These are phyloP conservation scores for Drosophila pandora DNA, from an alignment of 1,140 invertebrate genomes.

Conservation along the genomic window DNA sequence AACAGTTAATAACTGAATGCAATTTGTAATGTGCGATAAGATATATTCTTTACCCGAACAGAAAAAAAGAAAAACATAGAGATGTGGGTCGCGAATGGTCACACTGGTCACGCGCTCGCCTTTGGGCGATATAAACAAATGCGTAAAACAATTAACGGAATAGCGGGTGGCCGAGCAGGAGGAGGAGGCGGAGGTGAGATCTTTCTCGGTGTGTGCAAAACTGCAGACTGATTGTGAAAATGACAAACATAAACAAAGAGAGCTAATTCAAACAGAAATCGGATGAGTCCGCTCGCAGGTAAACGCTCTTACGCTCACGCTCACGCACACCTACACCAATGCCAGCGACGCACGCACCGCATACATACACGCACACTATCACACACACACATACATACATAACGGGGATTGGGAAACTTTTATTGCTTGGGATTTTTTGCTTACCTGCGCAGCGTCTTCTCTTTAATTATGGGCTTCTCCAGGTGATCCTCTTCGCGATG, in stretches of 20 bases:
- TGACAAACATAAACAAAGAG: constrained; percentile 70
- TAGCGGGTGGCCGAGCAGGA: not conserved
- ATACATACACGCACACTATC: constrained; percentile 46
- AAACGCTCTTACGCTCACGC: constrained; percentile 29
- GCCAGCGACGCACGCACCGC: constrained; percentile 35
- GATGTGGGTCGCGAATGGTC: constrained; percentile 19
- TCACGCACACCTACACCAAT: constrained; percentile 33
- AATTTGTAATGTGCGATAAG: constrained; percentile 50
- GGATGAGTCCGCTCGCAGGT: constrained; percentile 17
- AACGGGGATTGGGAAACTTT: constrained; percentile 21
- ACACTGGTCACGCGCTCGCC: constrained; percentile 19
- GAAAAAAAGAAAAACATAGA: not conserved
- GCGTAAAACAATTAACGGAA: constrained; percentile 53
- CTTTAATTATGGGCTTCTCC: constrained; percentile 12
- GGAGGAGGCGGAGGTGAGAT: constrained; percentile 17
- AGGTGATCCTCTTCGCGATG: constrained; percentile 13
- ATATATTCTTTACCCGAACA: constrained; percentile 48
- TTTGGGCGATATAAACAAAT: constrained; percentile 66
- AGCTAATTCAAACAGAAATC: constrained; percentile 28
- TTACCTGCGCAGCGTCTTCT: constrained; percentile 65
- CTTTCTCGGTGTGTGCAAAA: constrained; percentile 42
- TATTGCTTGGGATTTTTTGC: constrained; percentile 47
- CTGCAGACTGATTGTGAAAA: constrained; percentile 59
- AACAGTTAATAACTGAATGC: constrained; percentile 23
- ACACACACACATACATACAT: constrained; percentile 19